Evolutionary conservation across 1,140 invertebrate species (phyloP), one percentile per base, ranked within the genome.

Genomic region (Streblospio benedicti): DNA sequence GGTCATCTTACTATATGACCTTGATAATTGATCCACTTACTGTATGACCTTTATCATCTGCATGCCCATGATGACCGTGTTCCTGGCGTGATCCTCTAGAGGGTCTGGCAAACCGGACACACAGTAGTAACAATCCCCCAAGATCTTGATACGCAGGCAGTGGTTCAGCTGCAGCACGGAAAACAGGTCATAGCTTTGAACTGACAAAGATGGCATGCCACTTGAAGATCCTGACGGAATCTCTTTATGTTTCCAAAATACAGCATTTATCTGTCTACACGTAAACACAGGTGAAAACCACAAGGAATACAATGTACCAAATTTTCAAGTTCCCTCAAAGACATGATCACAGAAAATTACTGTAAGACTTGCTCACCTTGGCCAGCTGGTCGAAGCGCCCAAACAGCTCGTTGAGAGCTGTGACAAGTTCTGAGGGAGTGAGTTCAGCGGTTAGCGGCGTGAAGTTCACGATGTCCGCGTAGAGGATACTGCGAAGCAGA

Each of bases 401-500:
- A 76, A 95, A 95, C 23, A 95, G 76, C 78, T 93, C 90, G 72
- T 95, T 94, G 2, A 95, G 79, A 3, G 75, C 69, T 32, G 62
- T 71, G 63, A 94, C 94, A 33, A 94, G 80, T 59, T 88, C 84
- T 67, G 85, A 85, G 0, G 88, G 86, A 1, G 90, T 93, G 28
- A 94, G 71, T 56, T 90, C 93, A 49, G 89, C 91, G 32, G 89
- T 90, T 90, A 95, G 94, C 68, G 84, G 86, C 0, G 92, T 95
- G 71, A 95, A 95, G 4, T 91, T 91, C 18, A 93, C 91, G 69
- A 95, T 94, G 72, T 95, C 91, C 38, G 91, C 91, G 71, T 94
- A 95, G 16, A 94, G 73, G 67, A 95, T 94, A 72, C 87, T 80
- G 81, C 4, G 63, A 63, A n/a, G n/a, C n/a, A n/a, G n/a, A n/a